Evolutionary conservation across 2,113 vertebrate genomes (phyloP), one percentile per base, ranked within the genome.

Genomic region (Xiphophorus maculatus): DNA sequence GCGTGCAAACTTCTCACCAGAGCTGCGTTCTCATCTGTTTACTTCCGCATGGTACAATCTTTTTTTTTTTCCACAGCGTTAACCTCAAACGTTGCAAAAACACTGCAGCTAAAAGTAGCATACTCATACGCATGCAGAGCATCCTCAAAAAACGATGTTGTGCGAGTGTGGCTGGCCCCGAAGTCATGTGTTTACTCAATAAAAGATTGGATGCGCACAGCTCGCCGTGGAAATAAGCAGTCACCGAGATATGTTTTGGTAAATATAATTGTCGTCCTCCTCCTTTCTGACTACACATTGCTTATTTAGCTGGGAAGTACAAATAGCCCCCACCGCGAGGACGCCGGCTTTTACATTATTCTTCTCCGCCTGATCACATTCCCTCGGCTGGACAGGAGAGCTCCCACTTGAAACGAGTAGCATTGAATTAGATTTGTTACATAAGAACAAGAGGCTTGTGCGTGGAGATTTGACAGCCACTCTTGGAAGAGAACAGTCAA

Each of bases 341-440:
- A 75, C 32, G 42, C 32, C 1, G 42, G 14, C 61, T 74, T 58
- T 75, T 74, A 63, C 42, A 67, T 62, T 64, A 82, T 78, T 79
- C 14, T 42, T 73, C 48, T 64, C 48, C 17, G 40, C 67, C 40
- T 19, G 68, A 68, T 78, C 73, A 71, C 51, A 69, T 54, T 64
- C 80, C 68, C 83, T 82, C n/a, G 61, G 71, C 79, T 74, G 68
- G 33, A 81, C 19, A 7, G 29, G 54, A 76, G 60, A 73, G 83
- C 67, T 79, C 30, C 66, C 69, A 74, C 87, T 89, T 70, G 28
- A 86, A 88, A 85, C 70, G 63, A 90, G 87, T 78, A 81, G 81
- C 51, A 51, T 84, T 79, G 74, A 85, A 84, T 88, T 66, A 67
- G 77, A 61, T 51, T 14, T 67, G 77, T 87, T 87, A 87, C 69